phyloP scores from a whole-genome alignment of 2,888 invertebrate species.

The Mongoloraphidia duomilia region DNA sequence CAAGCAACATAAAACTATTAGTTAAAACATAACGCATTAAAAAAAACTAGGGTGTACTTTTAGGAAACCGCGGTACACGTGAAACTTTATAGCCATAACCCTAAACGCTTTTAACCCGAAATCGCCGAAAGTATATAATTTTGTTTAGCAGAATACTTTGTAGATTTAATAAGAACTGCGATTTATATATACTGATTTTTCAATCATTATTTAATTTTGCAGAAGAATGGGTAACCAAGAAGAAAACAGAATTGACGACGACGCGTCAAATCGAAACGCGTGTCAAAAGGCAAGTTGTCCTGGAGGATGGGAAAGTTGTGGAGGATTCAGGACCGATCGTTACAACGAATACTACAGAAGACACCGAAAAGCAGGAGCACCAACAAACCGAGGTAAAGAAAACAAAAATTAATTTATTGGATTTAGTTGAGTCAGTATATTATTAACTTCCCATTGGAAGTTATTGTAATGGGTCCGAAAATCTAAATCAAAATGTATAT shows the following conservation, averaged over 20 bases:
- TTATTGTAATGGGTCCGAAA: no score
- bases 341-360: constrained; percentile 82
- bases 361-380: constrained; percentile 77
- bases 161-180: background rate
- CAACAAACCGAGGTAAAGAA: constrained; percentile 64
- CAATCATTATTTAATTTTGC: constrained; percentile 24
- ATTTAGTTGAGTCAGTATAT: background rate
- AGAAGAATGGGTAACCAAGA: constrained; percentile 90
- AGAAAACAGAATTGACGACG: constrained; percentile 78
- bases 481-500: background rate
- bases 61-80: no score
- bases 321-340: constrained; percentile 82
- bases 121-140: no score
- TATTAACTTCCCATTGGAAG: no score
- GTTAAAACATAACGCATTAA: no score
- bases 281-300: constrained; percentile 74
- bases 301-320: constrained; percentile 83
- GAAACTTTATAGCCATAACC: no score
- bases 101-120: no score
- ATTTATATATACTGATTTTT: constrained; percentile 2
- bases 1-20: no score
- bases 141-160: background rate
- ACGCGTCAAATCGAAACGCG: constrained; percentile 83
- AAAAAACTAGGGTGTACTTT: no score
- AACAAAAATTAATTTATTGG: background rate